phyloP scores from a whole-genome alignment of 1,140 invertebrate species.

The Neodiprion fabricii region DNA sequence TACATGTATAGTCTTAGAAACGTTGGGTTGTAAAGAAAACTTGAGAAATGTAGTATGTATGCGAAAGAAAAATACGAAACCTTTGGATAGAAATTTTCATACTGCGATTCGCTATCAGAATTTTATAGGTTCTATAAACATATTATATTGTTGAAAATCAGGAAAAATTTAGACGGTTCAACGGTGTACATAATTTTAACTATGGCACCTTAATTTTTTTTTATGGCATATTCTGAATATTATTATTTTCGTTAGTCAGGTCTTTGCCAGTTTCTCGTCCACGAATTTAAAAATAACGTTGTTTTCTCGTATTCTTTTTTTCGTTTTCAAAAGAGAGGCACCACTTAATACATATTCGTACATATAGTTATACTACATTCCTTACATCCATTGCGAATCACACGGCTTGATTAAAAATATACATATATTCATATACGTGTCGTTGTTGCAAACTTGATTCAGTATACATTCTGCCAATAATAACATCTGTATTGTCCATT shows the following conservation, averaged over 20 bases:
- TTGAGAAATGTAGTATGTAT: neutral
- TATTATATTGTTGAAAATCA: no score
- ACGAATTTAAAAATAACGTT: no score
- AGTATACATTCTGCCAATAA: constrained; percentile 3
- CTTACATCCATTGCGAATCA: neutral
- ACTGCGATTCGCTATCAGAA: no score
- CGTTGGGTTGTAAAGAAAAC: neutral
- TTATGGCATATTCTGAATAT: no score
- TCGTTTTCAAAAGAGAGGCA: neutral
- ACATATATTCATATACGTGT: neutral
- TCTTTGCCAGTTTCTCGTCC: no score
- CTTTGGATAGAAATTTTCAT: neutral
- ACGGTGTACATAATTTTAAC: no score
- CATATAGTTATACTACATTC: constrained; percentile 3
- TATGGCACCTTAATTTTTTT: no score
- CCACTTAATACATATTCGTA: neutral
- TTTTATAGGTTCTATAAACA: no score
- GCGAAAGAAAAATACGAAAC: neutral
- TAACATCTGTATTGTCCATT: neutral
- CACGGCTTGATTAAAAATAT: neutral
- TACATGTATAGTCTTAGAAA: no score
- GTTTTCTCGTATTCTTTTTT: no score
- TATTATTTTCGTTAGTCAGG: no score
- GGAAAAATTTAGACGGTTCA: no score
- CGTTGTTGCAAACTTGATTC: constrained; percentile 2